Evolutionary conservation across 1,140 invertebrate species (phyloP), one percentile per base, ranked within the genome.

Genomic region (Drosophila orosa): DNA sequence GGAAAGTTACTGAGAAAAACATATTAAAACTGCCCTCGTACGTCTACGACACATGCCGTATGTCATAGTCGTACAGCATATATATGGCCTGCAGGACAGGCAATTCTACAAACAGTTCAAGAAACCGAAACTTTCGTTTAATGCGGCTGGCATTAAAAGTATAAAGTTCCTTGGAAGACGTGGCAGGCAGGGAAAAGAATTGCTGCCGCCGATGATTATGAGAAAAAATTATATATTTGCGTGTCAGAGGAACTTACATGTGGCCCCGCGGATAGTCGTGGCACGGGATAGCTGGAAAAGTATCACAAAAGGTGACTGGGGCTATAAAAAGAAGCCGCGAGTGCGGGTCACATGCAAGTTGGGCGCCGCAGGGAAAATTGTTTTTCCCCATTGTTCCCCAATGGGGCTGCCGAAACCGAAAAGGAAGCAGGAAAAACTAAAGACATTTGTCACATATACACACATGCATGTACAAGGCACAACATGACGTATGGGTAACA

Each of bases 181-280:
- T 71, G 63, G 78, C 78, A 74, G 71, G 55, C 54, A 78, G 63
- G 65, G 45, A 63, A 52, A 79, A 68, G 75, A 71, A 71, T 57
- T 52, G 74, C 66, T 67, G 56, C 73, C 68, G 61, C 74, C 63
- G 69, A 75, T 79, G 83, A 83, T 86, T 89, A 89, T 84, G 85
- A 80, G 80, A 80, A 77, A 77, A 89, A 89, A 89, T 89, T 89
- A 89, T 87, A 87, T 89, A 80, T 87, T 87, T 87, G 84, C 84
- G 84, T 87, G 84, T 80, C 84, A 63, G 79, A 47, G 42, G 63
- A 45, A 61, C 80, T 80, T 84, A 68, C 56, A 57, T 65, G 40
- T 65, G 33, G 60, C 37, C 29, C 55, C 50, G 48, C 39, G 80
- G 50, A 54, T 57, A 50, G 50, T 37, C 44, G 40, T 44, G 60